Evolutionary conservation across 2,888 invertebrate genomes (phyloP), one percentile per base, ranked within the genome.

Genomic region (Xylocampa areola): DNA sequence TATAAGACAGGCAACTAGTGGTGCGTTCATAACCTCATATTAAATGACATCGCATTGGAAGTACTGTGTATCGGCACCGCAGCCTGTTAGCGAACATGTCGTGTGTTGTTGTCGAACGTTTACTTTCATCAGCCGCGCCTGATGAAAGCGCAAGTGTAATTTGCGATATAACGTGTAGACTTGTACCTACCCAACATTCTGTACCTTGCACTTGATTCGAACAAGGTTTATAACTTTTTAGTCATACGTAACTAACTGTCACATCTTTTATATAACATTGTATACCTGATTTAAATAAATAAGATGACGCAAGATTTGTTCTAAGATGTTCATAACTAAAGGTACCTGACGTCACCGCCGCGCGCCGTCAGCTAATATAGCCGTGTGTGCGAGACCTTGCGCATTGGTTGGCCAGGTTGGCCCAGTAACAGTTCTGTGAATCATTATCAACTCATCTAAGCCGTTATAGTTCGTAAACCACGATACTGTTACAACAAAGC

Each of bases 91-190:
- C n/a, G 21, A 2, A 16, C 16, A 30, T 8, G 7, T 16, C 6
- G 21, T 14, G 7, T 11, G 21, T 23, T 19, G 33, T 40, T 35
- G 21, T 27, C 7, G 6, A 30, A 49, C 21, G 21, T 43, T 60
- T 16, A 39, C 36, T 36, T 36, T 36, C 36, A 10, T 21, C 11
- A 25, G n/a, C n/a, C n/a, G n/a, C 10, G 16, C 25, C 17, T 5
- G 37, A 43, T 29, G 41, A 43, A 53, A 59, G 27, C 10, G 41
- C 13, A 64, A 64, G 64, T 63, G 35, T 51, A 13, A 23, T 39
- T 32, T 44, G 11, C 32, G 23, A 41, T 23, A 36, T 54, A 17
- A 36, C 8, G n/a, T 14, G 3, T 21, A 7, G 17, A n/a, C n/a
- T n/a, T 35, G 16, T 17, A 17, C 7, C 16, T 29, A 52, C 14